A percentile compares a stretch with the other conserved stretches of the same genome.
Conservation (phyloP, 37 sponge, comb jelly and placozoan species). For the Agelas oroides region DNA sequence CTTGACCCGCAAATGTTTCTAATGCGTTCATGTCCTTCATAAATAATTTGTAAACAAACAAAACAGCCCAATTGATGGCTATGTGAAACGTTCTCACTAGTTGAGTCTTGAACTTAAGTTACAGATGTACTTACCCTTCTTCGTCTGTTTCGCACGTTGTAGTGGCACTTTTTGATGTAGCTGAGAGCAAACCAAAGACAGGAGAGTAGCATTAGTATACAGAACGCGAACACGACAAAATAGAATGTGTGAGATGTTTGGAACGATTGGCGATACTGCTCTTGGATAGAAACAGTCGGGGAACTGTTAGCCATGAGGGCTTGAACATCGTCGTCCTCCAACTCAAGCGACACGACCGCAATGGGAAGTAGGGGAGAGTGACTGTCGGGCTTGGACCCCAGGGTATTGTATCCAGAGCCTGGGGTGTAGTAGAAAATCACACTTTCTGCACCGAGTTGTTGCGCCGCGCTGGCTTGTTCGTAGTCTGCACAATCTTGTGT, state of each 20-base stretch:
- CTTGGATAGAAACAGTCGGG: neutral
- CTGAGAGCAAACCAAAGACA: conserved; percentile 70
- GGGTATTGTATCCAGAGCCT: neutral
- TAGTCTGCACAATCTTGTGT: conserved; percentile 18
- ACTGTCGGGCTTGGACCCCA: neutral
- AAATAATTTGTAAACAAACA: too few relatives aligned
- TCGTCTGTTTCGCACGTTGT: conserved; percentile 12
- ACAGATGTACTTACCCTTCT: conserved; percentile 42
- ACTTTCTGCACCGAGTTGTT: conserved; percentile 16
- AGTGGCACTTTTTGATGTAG: conserved; percentile 58
- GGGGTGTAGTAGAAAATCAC: conserved; percentile 40
- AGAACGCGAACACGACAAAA: conserved; percentile 81
- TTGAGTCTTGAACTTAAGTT: too few relatives aligned
- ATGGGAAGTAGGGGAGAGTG: neutral
- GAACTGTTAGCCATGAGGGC: neutral
- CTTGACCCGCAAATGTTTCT: too few relatives aligned
- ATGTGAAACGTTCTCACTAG: too few relatives aligned
- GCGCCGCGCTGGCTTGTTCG: conserved; percentile 14
- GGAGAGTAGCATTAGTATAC: conserved; percentile 64
- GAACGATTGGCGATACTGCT: neutral
- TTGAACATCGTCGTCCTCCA: neutral
- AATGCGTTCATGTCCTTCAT: too few relatives aligned
- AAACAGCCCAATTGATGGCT: too few relatives aligned
- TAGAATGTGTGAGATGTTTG: conserved; percentile 67
- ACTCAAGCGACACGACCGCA: neutral